Evolutionary conservation across 2,888 invertebrate species (phyloP), one percentile per base, ranked within the genome.

Genomic region (Tridacna gigas): DNA sequence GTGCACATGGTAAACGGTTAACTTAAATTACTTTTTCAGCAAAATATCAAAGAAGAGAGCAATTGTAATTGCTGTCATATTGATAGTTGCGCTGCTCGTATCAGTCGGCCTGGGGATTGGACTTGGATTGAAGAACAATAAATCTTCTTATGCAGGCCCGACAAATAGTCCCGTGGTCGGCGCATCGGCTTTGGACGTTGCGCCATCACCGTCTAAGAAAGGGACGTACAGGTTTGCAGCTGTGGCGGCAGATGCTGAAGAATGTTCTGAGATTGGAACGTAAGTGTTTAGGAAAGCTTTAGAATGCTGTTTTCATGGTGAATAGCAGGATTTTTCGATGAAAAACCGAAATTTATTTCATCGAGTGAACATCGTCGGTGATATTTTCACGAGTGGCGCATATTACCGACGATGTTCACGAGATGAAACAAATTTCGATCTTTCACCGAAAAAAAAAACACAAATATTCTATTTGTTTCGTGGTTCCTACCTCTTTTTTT

Each of bases 251-350:
- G 88, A 88, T 26, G 77, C 77, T 4, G 78, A 45, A n/a, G 81
- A 86, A 66, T 88, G 88, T 51, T 88, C 88, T 0, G 78, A 75
- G 47, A 86, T 88, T 26, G 88, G 88, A 65, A 86, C 77, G 88
- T 88, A 83, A 77, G 88, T 80, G 47, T 26, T 9, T 22, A 77
- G 56, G 9, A 9, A 56, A 56, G 37, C 37, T 37, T 37, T 37
- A 37, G 37, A n/a, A n/a, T 37, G 37, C 7, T 37, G 7, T 37
- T 7, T 37, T 37, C n/a, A 37, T 7, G 37, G 37, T 37, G 7
- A 37, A 7, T 37, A 37, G 37, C 37, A 2, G 37, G 7, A 37
- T 4, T 37, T 37, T 37, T 37, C 3, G 37, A n/a, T n/a, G n/a
- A n/a, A n/a, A n/a, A n/a, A n/a, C n/a, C n/a, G n/a, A n/a, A n/a